These are phyloP conservation scores for Hydropsyche tenuis DNA, from an alignment of 1,140 invertebrate genomes.

Conservation along the genomic window DNA sequence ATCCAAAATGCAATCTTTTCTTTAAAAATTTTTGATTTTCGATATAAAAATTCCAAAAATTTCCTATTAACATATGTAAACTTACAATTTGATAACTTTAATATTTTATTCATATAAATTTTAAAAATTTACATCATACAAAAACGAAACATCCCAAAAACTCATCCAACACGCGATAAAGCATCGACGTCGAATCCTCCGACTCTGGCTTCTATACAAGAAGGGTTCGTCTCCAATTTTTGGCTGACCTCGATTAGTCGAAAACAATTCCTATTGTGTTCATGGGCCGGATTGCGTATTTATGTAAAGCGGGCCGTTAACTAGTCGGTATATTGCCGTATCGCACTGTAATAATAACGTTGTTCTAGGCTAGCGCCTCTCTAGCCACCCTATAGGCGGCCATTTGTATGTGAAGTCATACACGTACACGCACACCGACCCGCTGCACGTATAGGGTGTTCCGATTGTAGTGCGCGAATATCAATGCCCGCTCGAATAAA, in stretches of 20 bases:
- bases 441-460: too few species aligned
- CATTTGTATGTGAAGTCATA: neutral
- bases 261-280: constrained; percentile 14
- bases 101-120: too few species aligned
- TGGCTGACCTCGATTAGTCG: constrained; percentile 6
- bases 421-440: neutral
- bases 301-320: constrained; percentile 10
- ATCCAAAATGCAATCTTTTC: too few species aligned
- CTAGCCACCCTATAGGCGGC: neutral
- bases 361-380: neutral
- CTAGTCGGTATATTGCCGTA: constrained; percentile 9
- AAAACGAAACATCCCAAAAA: too few species aligned
- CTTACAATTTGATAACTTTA: too few species aligned
- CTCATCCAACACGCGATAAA: too few species aligned
- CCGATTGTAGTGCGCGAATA: constrained; percentile 7
- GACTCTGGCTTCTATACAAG: too few species aligned
- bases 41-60: too few species aligned
- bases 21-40: too few species aligned
- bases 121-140: too few species aligned
- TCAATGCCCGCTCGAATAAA: constrained; percentile 36
- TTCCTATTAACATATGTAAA: too few species aligned
- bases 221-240: neutral
- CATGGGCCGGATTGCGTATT: constrained; percentile 10
- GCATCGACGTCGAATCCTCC: too few species aligned
- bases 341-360: constrained; percentile 9